These are phyloP conservation scores for Cantharis lateralis DNA, from an alignment of 2,888 invertebrate genomes.

Conservation along the genomic window DNA sequence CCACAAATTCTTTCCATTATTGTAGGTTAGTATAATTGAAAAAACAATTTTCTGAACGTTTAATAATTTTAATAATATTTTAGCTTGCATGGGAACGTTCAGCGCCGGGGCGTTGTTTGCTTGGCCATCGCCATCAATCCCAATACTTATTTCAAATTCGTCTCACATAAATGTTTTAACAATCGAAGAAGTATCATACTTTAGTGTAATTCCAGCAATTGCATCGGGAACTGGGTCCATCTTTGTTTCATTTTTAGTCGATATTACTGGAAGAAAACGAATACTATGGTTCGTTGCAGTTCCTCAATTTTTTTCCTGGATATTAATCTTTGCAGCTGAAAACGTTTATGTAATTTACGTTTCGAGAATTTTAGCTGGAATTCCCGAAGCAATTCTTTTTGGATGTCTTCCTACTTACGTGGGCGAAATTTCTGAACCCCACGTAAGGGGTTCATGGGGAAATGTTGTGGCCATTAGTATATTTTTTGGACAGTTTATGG, in stretches of 20 bases:
- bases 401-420: constrained; percentile 44
- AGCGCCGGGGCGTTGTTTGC: constrained; percentile 40
- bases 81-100: constrained; percentile 36
- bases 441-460: constrained; percentile 46
- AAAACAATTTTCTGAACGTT: constrained; percentile 9
- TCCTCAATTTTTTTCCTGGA: constrained; percentile 42
- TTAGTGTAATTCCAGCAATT: constrained; percentile 46
- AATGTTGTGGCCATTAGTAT: constrained; percentile 39
- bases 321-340: constrained; percentile 38
- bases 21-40: constrained; percentile 27
- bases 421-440: constrained; percentile 45
- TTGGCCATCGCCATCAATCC: constrained; percentile 50
- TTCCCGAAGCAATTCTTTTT: constrained; percentile 43
- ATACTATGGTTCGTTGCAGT: constrained; percentile 41
- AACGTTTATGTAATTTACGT: constrained; percentile 43
- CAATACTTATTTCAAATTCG: constrained; percentile 43
- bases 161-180: constrained; percentile 41
- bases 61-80: constrained; percentile 3
- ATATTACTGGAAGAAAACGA: constrained; percentile 45
- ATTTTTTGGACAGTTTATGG: constrained; percentile 41
- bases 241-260: constrained; percentile 40
- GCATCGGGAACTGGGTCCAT: constrained; percentile 38
- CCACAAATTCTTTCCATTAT: constrained; percentile 25
- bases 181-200: constrained; percentile 47
- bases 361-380: constrained; percentile 42